Evolutionary conservation across 2,888 invertebrate species (phyloP).

Genomic region (Aleiodes leptofemur): DNA sequence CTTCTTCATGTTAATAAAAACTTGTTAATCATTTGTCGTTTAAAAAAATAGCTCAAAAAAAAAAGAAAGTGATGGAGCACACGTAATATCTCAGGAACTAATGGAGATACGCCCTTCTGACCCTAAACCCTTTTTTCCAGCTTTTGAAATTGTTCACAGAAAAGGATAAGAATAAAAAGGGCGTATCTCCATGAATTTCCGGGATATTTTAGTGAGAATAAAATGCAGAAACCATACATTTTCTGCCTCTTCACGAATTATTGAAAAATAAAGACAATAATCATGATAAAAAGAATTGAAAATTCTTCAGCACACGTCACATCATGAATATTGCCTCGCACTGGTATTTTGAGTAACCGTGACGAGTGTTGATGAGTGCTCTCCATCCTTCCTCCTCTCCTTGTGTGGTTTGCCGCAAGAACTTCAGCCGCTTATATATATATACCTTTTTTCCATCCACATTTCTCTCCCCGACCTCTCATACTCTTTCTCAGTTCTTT

Average conservation of each 20-base stretch:
- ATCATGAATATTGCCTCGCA: constrained; percentile 65
- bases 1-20: too few relatives aligned
- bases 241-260: background rate
- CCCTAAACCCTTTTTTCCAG: too few relatives aligned
- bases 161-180: too few relatives aligned
- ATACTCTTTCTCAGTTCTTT: constrained; percentile 31
- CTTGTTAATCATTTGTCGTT: too few relatives aligned
- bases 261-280: background rate
- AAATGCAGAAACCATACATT: too few relatives aligned
- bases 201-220: too few relatives aligned
- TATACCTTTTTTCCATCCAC: constrained; percentile 59
- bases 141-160: too few relatives aligned
- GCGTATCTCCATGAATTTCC: too few relatives aligned
- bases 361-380: constrained; percentile 69
- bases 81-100: too few relatives aligned
- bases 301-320: constrained; percentile 37
- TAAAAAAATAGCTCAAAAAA: too few relatives aligned
- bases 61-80: too few relatives aligned
- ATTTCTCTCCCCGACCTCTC: constrained; percentile 39
- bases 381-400: constrained; percentile 63
- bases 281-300: background rate
- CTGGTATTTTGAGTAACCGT: constrained; percentile 70
- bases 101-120: too few relatives aligned
- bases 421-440: constrained; percentile 56
- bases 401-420: constrained; percentile 69